Conservation (phyloP, 2,797 vertebrate species). For the Gallinago solitaria region DNA sequence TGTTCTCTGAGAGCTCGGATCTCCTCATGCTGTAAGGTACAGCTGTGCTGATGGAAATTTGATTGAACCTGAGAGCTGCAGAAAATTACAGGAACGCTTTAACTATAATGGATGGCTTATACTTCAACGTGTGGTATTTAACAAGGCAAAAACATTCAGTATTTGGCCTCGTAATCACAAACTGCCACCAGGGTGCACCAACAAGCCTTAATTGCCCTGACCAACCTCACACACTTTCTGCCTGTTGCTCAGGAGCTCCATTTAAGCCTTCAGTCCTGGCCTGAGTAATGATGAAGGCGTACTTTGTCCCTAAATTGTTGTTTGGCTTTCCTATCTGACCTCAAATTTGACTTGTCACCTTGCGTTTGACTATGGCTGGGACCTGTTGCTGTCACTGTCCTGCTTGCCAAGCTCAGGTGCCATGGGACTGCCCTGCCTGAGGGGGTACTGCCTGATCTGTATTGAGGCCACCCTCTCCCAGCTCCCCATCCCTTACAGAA, state of each 20-base stretch:
- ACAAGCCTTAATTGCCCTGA: background rate
- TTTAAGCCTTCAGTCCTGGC: background rate
- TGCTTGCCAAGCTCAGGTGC: background rate
- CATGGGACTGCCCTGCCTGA: accelerated
- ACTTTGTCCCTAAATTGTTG: background rate
- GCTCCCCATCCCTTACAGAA: background rate
- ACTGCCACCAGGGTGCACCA: background rate
- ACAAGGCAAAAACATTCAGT: background rate
- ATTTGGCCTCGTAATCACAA: background rate
- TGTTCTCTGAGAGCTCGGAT: background rate
- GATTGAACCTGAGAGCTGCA: constrained; percentile 58
- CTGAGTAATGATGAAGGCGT: background rate
- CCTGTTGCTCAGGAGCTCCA: background rate
- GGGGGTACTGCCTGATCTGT: accelerated
- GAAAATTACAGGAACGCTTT: background rate
- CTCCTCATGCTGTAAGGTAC: constrained; percentile 46
- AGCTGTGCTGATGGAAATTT: constrained; percentile 60
- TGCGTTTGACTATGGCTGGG: background rate
- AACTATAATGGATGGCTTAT: background rate
- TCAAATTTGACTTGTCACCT: background rate
- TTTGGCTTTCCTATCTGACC: background rate
- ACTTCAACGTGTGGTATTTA: background rate
- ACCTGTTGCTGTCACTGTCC: background rate
- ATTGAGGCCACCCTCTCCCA: background rate
- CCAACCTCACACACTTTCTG: background rate